A percentile compares a stretch with the other conserved stretches of the same genome.
phyloP scores from a whole-genome alignment of 2,888 invertebrate species.

The Diachrysia chrysitis region DNA sequence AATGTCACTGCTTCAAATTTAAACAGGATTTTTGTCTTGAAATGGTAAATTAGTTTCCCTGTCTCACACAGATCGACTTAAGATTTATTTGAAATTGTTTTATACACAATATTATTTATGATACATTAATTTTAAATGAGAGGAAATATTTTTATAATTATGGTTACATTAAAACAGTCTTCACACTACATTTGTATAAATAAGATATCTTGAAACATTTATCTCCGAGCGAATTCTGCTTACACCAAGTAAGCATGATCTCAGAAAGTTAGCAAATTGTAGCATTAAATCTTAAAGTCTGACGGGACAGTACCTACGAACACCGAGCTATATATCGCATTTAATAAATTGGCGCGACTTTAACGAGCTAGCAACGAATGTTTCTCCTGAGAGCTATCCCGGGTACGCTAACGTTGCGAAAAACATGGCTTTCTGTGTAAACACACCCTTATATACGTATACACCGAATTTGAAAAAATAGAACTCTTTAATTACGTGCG shows the following conservation, averaged over 20 bases:
- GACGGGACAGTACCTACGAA: slow-evolving; percentile 46
- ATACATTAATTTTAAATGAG: too few relatives aligned
- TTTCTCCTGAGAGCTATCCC: slow-evolving; percentile 70
- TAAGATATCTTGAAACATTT: not conserved
- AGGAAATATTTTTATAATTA: not conserved
- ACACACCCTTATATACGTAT: slow-evolving; percentile 46
- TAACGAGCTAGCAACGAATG: slow-evolving; percentile 70
- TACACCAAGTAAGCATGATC: slow-evolving; percentile 32
- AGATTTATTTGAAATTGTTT: not conserved
- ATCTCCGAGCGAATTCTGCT: not conserved
- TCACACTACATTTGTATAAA: not conserved
- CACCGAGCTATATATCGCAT: slow-evolving; percentile 65
- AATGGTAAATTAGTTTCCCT: slow-evolving; percentile 15
- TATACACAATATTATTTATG: too few relatives aligned
- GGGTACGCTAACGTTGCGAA: slow-evolving; percentile 49
- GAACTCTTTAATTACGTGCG: slow-evolving; percentile 36
- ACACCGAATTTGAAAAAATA: slow-evolving; percentile 40
- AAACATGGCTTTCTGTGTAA: slow-evolving; percentile 49
- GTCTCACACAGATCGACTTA: not conserved
- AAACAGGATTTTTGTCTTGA: slow-evolving; percentile 22
- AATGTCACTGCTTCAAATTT: slow-evolving; percentile 39
- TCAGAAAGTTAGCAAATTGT: slow-evolving; percentile 49
- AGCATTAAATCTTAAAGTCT: slow-evolving; percentile 53
- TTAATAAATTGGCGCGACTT: slow-evolving; percentile 71
- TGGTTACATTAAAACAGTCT: not conserved